Conservation (phyloP, 2,113 vertebrate species). For the Daubentonia madagascariensis region DNA sequence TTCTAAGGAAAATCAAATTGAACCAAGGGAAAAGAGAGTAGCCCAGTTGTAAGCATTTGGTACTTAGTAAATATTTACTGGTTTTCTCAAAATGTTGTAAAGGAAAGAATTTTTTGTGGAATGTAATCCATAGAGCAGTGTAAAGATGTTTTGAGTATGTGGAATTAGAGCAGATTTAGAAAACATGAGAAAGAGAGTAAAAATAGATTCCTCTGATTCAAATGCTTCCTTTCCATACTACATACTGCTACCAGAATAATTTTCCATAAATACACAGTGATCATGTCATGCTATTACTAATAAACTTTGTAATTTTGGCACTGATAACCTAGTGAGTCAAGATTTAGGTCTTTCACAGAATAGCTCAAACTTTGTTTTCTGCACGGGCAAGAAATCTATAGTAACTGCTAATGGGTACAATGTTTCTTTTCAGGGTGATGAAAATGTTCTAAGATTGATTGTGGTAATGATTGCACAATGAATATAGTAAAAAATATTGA, state of each 20-base stretch:
- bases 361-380: neutral
- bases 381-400: neutral
- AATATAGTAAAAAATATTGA: neutral
- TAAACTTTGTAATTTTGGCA: neutral
- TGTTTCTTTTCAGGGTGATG: neutral
- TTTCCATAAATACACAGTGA: neutral
- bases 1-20: neutral
- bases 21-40: neutral
- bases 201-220: neutral
- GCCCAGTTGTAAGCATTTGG: neutral
- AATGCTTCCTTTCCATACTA: neutral
- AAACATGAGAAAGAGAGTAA: neutral
- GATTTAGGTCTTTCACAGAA: neutral
- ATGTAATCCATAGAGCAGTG: neutral
- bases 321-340: neutral
- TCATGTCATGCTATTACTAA: neutral
- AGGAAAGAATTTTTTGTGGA: neutral
- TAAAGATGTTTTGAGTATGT: neutral
- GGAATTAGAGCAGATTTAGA: neutral
- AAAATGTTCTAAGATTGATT: neutral
- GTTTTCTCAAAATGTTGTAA: neutral
- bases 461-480: neutral
- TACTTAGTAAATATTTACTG: neutral
- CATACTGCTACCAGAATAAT: neutral
- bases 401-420: neutral